Conservation (phyloP, 2,888 invertebrate genomes). For the Bugula neritina region DNA sequence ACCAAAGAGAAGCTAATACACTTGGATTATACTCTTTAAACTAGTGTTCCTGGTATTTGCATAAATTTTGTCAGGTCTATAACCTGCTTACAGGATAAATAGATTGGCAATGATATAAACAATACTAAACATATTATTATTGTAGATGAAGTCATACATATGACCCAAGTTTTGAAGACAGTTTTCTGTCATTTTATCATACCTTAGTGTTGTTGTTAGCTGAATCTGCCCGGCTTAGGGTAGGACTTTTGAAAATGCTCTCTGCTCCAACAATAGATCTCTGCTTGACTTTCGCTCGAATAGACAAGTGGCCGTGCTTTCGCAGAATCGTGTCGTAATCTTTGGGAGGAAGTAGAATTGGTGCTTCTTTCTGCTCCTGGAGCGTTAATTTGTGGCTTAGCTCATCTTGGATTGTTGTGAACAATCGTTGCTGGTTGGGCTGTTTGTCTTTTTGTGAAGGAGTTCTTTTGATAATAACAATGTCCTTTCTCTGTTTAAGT, state of each 20-base stretch:
- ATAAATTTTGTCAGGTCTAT: background rate
- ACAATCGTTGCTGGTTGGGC: slow-evolving; percentile 57
- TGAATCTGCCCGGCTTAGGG: background rate
- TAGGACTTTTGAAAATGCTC: background rate
- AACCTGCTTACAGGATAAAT: background rate
- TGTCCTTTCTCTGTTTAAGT: slow-evolving; percentile 4
- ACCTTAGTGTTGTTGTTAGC: background rate
- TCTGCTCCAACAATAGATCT: background rate
- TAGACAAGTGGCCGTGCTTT: slow-evolving; percentile 64
- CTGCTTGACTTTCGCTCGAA: slow-evolving; percentile 22
- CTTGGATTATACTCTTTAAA: too few relatives aligned
- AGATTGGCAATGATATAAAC: background rate
- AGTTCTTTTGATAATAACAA: background rate
- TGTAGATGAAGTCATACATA: too few relatives aligned
- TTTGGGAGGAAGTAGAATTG: slow-evolving; percentile 80
- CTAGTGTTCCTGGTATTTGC: too few relatives aligned
- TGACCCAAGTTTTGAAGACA: too few relatives aligned
- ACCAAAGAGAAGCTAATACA: background rate
- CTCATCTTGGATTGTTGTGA: slow-evolving; percentile 86
- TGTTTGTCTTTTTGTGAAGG: background rate
- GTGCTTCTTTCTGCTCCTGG: slow-evolving; percentile 49
- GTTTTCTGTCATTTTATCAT: too few relatives aligned
- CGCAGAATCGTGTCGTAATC: slow-evolving; percentile 90
- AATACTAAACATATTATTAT: background rate
- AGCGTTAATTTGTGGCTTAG: slow-evolving; percentile 66